Conservation (phyloP, 2,797 vertebrate genomes). For the Sebastes minor region DNA sequence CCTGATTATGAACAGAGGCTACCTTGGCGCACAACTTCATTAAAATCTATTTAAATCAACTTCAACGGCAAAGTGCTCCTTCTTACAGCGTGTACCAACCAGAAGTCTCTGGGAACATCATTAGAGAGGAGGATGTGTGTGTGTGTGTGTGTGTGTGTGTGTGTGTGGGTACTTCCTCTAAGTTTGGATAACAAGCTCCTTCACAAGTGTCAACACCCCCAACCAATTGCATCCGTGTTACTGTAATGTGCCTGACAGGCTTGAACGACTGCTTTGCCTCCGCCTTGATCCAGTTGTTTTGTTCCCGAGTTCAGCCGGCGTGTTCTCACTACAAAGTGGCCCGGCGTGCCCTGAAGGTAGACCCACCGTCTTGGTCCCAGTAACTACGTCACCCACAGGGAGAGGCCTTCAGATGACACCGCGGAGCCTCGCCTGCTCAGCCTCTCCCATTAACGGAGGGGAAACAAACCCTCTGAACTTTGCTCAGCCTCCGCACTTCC, state of each 20-base stretch:
- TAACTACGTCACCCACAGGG: constrained; percentile 67
- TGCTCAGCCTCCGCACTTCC: constrained; percentile 60
- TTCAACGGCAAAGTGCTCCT: constrained; percentile 79
- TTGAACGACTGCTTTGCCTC: constrained; percentile 62
- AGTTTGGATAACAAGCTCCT: constrained; percentile 84
- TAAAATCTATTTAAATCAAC: constrained; percentile 89
- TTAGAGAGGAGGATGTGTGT: constrained; percentile 67
- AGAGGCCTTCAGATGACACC: constrained; percentile 59
- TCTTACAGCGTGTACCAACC: constrained; percentile 73
- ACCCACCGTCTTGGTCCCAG: constrained; percentile 64
- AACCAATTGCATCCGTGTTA: constrained; percentile 73
- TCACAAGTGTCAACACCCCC: constrained; percentile 81
- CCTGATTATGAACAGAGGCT: constrained; percentile 81
- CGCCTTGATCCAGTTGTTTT: constrained; percentile 75
- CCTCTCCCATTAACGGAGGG: constrained; percentile 49
- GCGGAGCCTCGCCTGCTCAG: constrained; percentile 49
- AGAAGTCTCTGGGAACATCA: constrained; percentile 83
- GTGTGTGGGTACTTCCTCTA: constrained; percentile 62
- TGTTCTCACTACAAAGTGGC: constrained; percentile 71
- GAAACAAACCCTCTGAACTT: constrained; percentile 62
- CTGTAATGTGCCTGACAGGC: constrained; percentile 77
- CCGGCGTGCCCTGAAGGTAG: constrained; percentile 67
- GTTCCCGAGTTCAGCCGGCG: constrained; percentile 63
- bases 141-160: constrained; percentile 6
- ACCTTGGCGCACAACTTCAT: constrained; percentile 83